A percentile compares a stretch with the other conserved stretches of the same genome.
Evolutionary conservation across 2,888 invertebrate genomes (phyloP).

Genomic region (Orthonychiurus folsomi): DNA sequence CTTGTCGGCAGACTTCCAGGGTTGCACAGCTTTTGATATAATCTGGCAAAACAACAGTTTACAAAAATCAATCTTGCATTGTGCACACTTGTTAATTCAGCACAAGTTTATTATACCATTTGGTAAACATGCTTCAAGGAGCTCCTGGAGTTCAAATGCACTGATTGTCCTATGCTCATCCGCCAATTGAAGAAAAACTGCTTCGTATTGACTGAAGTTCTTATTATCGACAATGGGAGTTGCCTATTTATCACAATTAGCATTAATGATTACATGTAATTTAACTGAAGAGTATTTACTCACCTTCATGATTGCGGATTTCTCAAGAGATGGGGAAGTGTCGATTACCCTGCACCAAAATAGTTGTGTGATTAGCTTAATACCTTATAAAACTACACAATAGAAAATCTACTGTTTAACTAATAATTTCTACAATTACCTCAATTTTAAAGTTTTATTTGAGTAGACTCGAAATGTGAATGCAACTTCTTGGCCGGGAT

Average conservation of each 20-base stretch:
- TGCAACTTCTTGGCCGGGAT: slow-evolving; percentile 78
- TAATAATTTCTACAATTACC: slow-evolving; percentile 53
- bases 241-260: too few species aligned
- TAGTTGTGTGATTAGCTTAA: too few species aligned
- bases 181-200: slow-evolving; percentile 77
- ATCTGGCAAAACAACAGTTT: slow-evolving; percentile 48
- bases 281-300: slow-evolving; percentile 13
- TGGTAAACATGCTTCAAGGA: slow-evolving; percentile 79
- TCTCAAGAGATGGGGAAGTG: slow-evolving; percentile 57
- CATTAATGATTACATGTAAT: too few species aligned
- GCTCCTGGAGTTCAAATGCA: slow-evolving; percentile 80
- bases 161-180: slow-evolving; percentile 85
- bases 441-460: slow-evolving; percentile 64
- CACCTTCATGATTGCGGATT: slow-evolving; percentile 62
- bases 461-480: slow-evolving; percentile 77
- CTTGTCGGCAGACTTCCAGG: slow-evolving; percentile 82
- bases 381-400: too few species aligned
- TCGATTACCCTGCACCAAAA: slow-evolving; percentile 50
- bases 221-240: slow-evolving; percentile 58
- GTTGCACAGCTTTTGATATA: slow-evolving; percentile 90
- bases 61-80: slow-evolving; percentile 8
- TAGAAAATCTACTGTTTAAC: too few species aligned
- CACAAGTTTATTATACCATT: slow-evolving; percentile 51
- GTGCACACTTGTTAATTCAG: slow-evolving; percentile 6
- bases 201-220: slow-evolving; percentile 76